Conservation (phyloP, 2,888 invertebrate species). For the Liopterus haemorrhoidalis region DNA sequence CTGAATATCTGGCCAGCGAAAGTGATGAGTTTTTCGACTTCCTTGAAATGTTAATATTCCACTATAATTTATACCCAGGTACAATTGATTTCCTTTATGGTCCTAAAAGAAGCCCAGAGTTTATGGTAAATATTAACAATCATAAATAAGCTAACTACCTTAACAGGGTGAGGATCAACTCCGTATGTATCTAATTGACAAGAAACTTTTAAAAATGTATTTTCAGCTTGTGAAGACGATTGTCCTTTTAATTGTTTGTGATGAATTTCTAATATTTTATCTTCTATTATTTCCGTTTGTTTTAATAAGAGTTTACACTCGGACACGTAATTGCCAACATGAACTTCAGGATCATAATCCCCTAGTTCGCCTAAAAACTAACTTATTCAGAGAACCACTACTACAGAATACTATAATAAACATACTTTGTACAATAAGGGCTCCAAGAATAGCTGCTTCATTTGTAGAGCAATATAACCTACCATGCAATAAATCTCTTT, state of each 20-base stretch:
- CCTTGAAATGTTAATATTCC: constrained; percentile 95
- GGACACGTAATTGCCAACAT: constrained; percentile 82
- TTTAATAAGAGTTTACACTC: constrained; percentile 87
- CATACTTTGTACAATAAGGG: constrained; percentile 89
- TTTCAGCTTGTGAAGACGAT: constrained; percentile 81
- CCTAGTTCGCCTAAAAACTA: constrained; percentile 79
- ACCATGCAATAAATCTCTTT: constrained; percentile 91
- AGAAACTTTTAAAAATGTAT: constrained; percentile 84
- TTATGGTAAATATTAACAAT: constrained; percentile 17
- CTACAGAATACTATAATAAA: constrained; percentile 19
- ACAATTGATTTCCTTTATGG: constrained; percentile 84
- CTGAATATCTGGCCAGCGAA: constrained; percentile 92
- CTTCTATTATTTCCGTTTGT: constrained; percentile 87
- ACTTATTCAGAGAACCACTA: constrained; percentile 6
- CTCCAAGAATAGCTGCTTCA: constrained; percentile 84
- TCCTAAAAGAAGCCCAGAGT: constrained; percentile 56
- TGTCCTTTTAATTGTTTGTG: constrained; percentile 80
- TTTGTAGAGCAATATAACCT: constrained; percentile 85
- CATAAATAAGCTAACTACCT: constrained; percentile 54
- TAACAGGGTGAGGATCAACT: constrained; percentile 96
- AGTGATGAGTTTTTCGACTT: constrained; percentile 86
- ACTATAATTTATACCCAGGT: constrained; percentile 90
- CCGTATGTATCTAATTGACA: constrained; percentile 93
- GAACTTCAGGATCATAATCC: constrained; percentile 84
- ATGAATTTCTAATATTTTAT: constrained; percentile 88